A percentile compares a stretch with the other conserved stretches of the same genome.
Conservation (phyloP, 2,888 invertebrate genomes). For the Euproctis similis region DNA sequence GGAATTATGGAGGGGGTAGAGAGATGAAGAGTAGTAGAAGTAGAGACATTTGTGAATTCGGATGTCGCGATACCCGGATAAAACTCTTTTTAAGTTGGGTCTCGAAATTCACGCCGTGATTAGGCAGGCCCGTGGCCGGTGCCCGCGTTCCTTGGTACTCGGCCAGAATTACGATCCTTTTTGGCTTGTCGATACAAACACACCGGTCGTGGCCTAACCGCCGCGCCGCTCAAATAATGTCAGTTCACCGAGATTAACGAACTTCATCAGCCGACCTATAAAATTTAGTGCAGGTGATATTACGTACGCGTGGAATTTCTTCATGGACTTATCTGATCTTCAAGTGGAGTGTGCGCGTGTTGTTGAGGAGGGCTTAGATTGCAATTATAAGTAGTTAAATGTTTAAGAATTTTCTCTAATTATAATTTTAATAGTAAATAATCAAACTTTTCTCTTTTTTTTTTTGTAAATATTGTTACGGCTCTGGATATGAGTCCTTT, state of each 20-base stretch:
- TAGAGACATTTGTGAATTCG: neutral
- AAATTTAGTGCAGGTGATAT: constrained; percentile 49
- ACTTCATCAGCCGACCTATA: constrained; percentile 70
- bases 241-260: constrained; percentile 73
- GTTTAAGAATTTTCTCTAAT: too few relatives aligned
- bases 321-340: constrained; percentile 16
- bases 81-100: constrained; percentile 72
- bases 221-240: constrained; percentile 69
- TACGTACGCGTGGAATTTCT: constrained; percentile 26
- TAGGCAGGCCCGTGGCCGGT: constrained; percentile 54
- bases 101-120: constrained; percentile 65
- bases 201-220: constrained; percentile 55
- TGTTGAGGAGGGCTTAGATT: too few relatives aligned
- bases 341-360: too few relatives aligned
- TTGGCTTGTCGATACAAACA: constrained; percentile 73
- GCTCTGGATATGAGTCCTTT: too few relatives aligned
- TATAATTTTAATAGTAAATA: too few relatives aligned
- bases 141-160: constrained; percentile 71
- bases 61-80: constrained; percentile 18
- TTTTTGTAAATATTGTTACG: too few relatives aligned
- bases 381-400: too few relatives aligned
- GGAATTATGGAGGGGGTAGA: too few relatives aligned
- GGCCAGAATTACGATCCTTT: constrained; percentile 72
- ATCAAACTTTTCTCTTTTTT: too few relatives aligned
- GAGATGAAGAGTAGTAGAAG: too few relatives aligned